Conservation (phyloP, 2,797 vertebrate species). For the Crenichthys baileyi region DNA sequence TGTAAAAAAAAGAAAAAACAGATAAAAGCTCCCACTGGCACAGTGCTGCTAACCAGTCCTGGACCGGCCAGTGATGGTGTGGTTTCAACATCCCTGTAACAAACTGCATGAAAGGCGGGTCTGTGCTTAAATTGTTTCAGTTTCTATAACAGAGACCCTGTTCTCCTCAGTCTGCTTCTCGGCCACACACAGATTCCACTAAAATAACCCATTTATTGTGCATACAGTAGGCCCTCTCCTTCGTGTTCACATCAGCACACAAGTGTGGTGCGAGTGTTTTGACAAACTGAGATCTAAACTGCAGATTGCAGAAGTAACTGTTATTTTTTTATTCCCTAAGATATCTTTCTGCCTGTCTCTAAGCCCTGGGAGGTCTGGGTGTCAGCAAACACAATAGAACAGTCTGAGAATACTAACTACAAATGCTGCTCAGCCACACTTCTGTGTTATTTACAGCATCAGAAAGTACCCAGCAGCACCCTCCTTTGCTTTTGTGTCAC, state of each 20-base stretch:
- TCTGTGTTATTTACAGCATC: constrained; percentile 17
- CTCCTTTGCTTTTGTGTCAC: constrained; percentile 40
- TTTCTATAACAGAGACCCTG: constrained; percentile 34
- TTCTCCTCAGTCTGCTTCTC: constrained; percentile 29
- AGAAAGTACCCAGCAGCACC: constrained; percentile 7
- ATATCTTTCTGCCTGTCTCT: background rate
- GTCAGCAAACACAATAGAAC: constrained; percentile 47
- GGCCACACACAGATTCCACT: constrained; percentile 34
- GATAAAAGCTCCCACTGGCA: constrained; percentile 39
- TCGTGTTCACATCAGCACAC: constrained; percentile 17
- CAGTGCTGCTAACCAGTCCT: constrained; percentile 22
- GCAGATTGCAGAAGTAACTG: background rate
- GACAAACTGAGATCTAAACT: background rate
- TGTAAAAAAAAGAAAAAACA: constrained; percentile 24
- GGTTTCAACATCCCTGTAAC: constrained; percentile 44
- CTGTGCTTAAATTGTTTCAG: constrained; percentile 56
- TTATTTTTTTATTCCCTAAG: background rate
- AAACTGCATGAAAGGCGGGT: constrained; percentile 28
- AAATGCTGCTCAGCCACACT: constrained; percentile 9
- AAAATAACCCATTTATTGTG: constrained; percentile 37
- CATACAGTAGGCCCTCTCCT: constrained; percentile 9
- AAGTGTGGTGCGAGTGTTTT: constrained; percentile 6
- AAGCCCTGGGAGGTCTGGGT: constrained; percentile 16
- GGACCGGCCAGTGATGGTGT: background rate
- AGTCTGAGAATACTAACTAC: background rate